Base-by-base conservation (phyloP, 2,113 vertebrate genomes). In the Nesoenas mayeri region DNA sequence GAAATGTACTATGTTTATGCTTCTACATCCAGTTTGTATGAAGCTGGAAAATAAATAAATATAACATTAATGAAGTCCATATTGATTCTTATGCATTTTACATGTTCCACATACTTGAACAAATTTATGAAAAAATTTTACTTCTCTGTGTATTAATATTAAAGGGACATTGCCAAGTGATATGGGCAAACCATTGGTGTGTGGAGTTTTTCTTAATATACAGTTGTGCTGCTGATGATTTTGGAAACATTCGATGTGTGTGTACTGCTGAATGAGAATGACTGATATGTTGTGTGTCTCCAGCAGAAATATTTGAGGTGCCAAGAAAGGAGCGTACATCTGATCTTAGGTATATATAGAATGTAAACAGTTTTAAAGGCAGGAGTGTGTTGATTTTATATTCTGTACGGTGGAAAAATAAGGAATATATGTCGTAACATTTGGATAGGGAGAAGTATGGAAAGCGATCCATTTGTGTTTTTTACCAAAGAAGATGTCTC, bases 1-100 rank as follows among this genome's bases (percentile, higher is more conserved):
- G 98, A 99, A 99, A 99, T 99, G 99, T 99, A 99, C 98, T 99
- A 99, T 99, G 99, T 99, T 99, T 99, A 99, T 99, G 99, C 99
- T 99, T 99, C 99, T 99, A 99, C 98, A 98, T 99, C 99, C 99
- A 99, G 99, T 99, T 99, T 99, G 98, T 99, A 99, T 97, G 98
- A 99, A 99, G 99, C 99, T 99, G 99, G 99, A 98, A 98, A 99
- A 99, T 99, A 99, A 99, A 99, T 99, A 99, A 99, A 99, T 99
- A 99, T 98, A 98, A 98, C 96, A 96, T 95, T 97, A 97, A 96
- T 97, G 91, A 95, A 97, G 96, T 94, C 72, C 93, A 91, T 94
- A 92, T 96, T 96, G 92, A 95, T 96, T 97, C 94, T 96, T 95
- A 96, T 62, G 86, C 89, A 89, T 96, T 95, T 92, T 96, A 92